Base-by-base conservation (phyloP, 2,113 vertebrate genomes). In the Campylomormyrus numenius region DNA sequence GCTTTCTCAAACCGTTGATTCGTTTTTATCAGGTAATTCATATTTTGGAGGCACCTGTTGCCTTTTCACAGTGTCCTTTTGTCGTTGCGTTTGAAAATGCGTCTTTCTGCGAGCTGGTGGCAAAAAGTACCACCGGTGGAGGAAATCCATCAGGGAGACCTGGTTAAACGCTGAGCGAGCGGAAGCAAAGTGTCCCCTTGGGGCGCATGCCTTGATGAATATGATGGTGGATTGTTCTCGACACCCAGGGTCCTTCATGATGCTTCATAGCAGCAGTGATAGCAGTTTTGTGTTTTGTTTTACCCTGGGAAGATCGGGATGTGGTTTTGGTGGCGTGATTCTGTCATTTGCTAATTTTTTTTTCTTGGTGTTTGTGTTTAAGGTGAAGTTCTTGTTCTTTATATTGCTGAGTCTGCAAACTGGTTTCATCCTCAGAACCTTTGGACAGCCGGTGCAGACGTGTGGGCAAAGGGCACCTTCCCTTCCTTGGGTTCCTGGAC, bases 341-440 rank as follows among this genome's bases (percentile, higher is more conserved):
- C 70, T 35, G 9, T 39, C 70, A 77, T 6, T 17, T 77, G 70
- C 35, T 19, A 5, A 42, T 42, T 1, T 56, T 77, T 77, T 35
- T 42, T 39, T 17, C 31, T 39, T 77, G 70, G 5, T 35, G 1
- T 39, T 17, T 42, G 15, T 77, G 70, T 39, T 77, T 77, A 77
- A 77, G 35, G 15, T 35, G 31, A 77, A 17, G 15, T 80, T 42
- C 35, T 80, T 5, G 4, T 39, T 42, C 35, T 15, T 42, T 42
- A 42, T 85, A 42, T 88, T 66, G 39, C 90, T 85, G 50, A 88
- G 80, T 84, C n/a, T 53, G 24, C 49, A 58, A 84, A 45, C 52
- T 17, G 11, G 50, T 80, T 84, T 80, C 52, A 58, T 88, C 70
- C 83, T 77, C 87, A 66, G 42, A 90, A 90, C 77, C 87, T 83